Conservation (phyloP, 2,888 invertebrate genomes). For the Polia nebulosa region DNA sequence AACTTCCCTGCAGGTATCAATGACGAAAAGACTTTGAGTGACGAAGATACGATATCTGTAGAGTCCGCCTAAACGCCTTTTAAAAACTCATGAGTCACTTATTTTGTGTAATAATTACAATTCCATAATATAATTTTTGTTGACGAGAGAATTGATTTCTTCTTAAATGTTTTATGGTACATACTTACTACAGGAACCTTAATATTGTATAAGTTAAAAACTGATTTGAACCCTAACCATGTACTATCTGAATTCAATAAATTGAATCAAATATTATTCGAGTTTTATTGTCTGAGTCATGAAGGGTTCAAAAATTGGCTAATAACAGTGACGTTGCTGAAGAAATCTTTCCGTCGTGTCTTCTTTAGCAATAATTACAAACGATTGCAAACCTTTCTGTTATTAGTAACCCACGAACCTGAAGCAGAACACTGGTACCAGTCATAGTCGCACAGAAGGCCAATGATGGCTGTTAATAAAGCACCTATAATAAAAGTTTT, state of each 20-base stretch:
- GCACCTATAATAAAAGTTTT: too few species aligned
- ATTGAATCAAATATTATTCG: constrained; percentile 8
- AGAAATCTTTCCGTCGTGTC: too few species aligned
- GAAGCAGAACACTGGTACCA: too few species aligned
- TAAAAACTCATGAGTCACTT: constrained; percentile 4
- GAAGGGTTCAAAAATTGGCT: too few species aligned
- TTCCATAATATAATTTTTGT: background rate
- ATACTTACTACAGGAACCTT: background rate
- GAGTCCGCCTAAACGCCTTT: constrained; percentile 79
- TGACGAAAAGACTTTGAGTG: constrained; percentile 79
- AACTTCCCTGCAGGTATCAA: constrained; percentile 74
- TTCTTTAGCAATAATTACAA: too few species aligned
- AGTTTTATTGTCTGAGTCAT: too few species aligned
- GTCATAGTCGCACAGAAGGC: too few species aligned
- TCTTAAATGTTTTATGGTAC: constrained; percentile 9
- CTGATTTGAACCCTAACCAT: background rate
- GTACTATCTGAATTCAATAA: constrained; percentile 22
- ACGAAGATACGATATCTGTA: constrained; percentile 87
- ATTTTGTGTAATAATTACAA: background rate
- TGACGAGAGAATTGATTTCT: background rate
- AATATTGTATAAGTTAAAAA: background rate
- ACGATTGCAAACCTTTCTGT: too few species aligned
- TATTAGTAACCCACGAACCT: too few species aligned
- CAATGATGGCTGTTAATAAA: too few species aligned
- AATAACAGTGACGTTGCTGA: too few species aligned